Percentiles rank a stretch among this genome's conserved stretches.
These are phyloP conservation scores for Eulemur albifrons DNA, from an alignment of 2,797 vertebrate species.

Conservation along the genomic window DNA sequence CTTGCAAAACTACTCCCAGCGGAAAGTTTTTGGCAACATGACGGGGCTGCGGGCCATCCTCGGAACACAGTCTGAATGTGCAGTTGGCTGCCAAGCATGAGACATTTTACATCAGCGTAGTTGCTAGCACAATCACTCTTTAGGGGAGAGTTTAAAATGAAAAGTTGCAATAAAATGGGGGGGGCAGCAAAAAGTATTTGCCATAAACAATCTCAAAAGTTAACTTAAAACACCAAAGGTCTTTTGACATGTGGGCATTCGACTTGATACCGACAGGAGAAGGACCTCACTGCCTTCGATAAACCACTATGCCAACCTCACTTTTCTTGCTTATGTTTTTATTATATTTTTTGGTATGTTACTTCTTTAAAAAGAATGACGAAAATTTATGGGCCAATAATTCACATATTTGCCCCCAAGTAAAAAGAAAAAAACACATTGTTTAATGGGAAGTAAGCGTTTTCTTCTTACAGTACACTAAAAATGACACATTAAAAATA, in stretches of 20 bases:
- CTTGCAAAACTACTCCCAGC: background rate
- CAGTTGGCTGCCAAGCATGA: background rate
- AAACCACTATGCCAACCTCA: background rate
- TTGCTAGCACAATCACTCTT: slow-evolving; percentile 51
- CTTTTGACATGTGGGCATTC: background rate
- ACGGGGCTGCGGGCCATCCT: background rate
- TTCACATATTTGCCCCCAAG: background rate
- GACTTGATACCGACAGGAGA: background rate
- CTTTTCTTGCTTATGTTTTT: background rate
- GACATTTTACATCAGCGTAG: background rate
- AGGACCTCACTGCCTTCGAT: background rate
- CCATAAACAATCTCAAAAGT: slow-evolving; percentile 8
- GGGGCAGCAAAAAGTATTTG: background rate
- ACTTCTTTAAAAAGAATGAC: background rate
- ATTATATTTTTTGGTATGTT: background rate
- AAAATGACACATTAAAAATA: background rate
- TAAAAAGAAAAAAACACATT: slow-evolving; percentile 7
- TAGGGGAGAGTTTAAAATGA: slow-evolving; percentile 62
- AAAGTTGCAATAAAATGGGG: background rate
- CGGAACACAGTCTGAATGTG: background rate
- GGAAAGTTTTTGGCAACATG: background rate
- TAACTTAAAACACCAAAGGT: slow-evolving; percentile 19
- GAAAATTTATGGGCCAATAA: slow-evolving; percentile 1
- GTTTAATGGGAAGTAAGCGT: background rate
- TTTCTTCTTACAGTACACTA: background rate